phyloP scores from a whole-genome alignment of 2,888 invertebrate species.

The Tineola bisselliella region DNA sequence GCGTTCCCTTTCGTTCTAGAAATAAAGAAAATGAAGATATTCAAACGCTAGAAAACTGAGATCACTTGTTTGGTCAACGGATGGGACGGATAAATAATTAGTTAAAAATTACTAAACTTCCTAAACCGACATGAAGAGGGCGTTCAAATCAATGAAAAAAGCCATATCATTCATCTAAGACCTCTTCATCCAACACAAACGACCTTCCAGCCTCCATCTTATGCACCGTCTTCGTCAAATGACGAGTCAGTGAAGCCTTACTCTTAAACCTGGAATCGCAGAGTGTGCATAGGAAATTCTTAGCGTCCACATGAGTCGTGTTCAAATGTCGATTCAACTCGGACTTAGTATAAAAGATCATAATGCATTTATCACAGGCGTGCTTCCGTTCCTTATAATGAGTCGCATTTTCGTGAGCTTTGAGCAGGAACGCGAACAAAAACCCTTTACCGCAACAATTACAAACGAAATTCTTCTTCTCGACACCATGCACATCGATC shows the following conservation, averaged over 20 bases:
- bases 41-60: no score
- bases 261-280: constrained; percentile 33
- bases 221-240: constrained; percentile 21
- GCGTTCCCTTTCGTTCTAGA: not conserved
- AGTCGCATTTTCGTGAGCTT: constrained; percentile 15
- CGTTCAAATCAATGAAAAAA: no score
- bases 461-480: constrained; percentile 16
- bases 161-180: not conserved
- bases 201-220: not conserved
- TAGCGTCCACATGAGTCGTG: constrained; percentile 16
- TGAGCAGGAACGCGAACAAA: constrained; percentile 13
- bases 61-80: no score
- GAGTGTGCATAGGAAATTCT: constrained; percentile 27
- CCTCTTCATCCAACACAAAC: not conserved
- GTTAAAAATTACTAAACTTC: no score
- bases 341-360: constrained; percentile 17
- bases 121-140: no score
- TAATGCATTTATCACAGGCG: constrained; percentile 15
- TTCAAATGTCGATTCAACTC: constrained; percentile 16
- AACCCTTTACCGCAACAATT: constrained; percentile 16
- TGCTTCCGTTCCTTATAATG: constrained; percentile 16
- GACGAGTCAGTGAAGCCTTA: constrained; percentile 32
- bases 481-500: constrained; percentile 15
- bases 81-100: no score
- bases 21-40: not conserved